phyloP scores from a whole-genome alignment of 2,888 invertebrate species.

The Druceiella hillmani region DNA sequence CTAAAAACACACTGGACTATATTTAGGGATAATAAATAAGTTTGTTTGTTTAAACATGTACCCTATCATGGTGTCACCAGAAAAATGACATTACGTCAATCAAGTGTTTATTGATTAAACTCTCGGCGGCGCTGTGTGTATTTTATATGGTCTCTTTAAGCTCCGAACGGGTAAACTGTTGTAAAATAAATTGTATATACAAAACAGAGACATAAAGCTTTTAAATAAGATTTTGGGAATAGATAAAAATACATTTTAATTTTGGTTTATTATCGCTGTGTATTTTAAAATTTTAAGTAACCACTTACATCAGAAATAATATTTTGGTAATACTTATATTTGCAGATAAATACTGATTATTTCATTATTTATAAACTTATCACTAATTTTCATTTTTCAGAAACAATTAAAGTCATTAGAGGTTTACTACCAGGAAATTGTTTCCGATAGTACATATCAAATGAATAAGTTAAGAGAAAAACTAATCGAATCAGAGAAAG shows the following conservation, averaged over 20 bases:
- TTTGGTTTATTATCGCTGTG: neutral
- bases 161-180: too few relatives aligned
- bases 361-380: conserved; percentile 6
- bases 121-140: too few relatives aligned
- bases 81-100: too few relatives aligned
- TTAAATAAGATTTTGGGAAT: too few relatives aligned
- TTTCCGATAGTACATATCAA: conserved; percentile 44
- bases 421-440: conserved; percentile 43
- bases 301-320: neutral
- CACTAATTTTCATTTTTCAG: conserved; percentile 31
- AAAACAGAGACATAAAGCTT: too few relatives aligned
- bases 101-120: too few relatives aligned
- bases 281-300: conserved; percentile 2
- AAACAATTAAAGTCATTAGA: conserved; percentile 45
- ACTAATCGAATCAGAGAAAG: conserved; percentile 38
- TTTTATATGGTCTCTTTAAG: too few relatives aligned
- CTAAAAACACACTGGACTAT: too few relatives aligned
- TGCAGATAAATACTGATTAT: neutral
- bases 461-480: conserved; percentile 45
- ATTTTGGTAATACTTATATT: conserved; percentile 1
- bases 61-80: too few relatives aligned
- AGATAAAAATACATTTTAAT: conserved; percentile 21
- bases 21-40: too few relatives aligned
- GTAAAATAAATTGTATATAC: too few relatives aligned
- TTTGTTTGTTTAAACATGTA: too few relatives aligned